Evolutionary conservation across 2,113 vertebrate genomes (phyloP), one percentile per base, ranked within the genome.

Genomic region (Orthonyx spaldingii): DNA sequence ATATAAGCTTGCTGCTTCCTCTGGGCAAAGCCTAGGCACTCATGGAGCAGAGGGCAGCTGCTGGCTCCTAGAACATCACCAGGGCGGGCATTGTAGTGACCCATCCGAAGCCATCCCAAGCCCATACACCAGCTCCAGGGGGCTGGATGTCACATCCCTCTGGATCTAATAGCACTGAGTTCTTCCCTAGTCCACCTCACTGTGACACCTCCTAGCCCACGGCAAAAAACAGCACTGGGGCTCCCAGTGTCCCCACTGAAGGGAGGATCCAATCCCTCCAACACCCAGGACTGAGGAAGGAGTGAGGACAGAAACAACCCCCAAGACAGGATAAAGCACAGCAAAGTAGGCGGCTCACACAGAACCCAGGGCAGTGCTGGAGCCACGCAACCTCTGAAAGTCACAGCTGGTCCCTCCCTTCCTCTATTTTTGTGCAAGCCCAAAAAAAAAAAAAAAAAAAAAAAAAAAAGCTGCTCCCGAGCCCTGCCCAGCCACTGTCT

Each of bases 341-440:
- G 59, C 44, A 69, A 70, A 84, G 27, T 2, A 15, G 9, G 32
- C 16, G 0, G 42, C 60, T 94, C 13, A 10, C 69, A 92, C 5
- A 4, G 3, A 79, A 42, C 57, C 22, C 66, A 70, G 52, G 69
- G 84, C 79, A 69, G 42, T 7, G 7, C 63, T 10, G 4, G 68
- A 82, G 64, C 64, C 74, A 78, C 3, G 13, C 61, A 66, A 57
- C 85, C 59, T 93, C 91, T 10, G 95, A 96, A 94, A 96, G 93
- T 90, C 32, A 4, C 91, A 95, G 94, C 91, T 84, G 90, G 93
- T 87, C 65, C 89, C 94, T 96, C 93, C 92, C 93, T 97, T 97
- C 94, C 95, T 94, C 93, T 96, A 85, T 94, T 95, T 96, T 96
- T 94, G 87, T 68, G 92, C 82, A 88, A 96, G 60, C 44, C 44